phyloP scores from a whole-genome alignment of 1,140 invertebrate species.

The Littorina saxatilis region DNA sequence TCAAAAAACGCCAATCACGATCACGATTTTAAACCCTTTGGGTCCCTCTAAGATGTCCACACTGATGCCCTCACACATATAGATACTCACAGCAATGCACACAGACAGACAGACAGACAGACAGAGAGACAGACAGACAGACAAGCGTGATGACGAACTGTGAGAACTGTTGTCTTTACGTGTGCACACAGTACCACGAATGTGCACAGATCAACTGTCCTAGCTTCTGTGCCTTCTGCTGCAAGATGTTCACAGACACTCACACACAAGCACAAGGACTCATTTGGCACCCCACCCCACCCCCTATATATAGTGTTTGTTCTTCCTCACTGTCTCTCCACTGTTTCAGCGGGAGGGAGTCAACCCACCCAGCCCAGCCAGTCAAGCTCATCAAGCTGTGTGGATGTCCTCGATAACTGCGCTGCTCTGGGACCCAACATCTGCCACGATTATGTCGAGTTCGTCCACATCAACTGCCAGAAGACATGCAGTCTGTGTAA shows the following conservation, averaged over 20 bases:
- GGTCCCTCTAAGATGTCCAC: no score
- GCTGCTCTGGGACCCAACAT: conserved; percentile 42
- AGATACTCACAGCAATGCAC: background rate
- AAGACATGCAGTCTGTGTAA: conserved; percentile 55
- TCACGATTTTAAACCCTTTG: no score
- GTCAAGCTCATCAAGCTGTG: no score
- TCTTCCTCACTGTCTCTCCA: background rate
- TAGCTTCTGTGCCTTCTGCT: conserved; percentile 48
- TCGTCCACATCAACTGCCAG: conserved; percentile 53
- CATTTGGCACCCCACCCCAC: conserved; percentile 47
- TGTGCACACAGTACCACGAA: conserved; percentile 34
- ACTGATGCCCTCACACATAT: no score
- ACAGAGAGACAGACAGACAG: background rate
- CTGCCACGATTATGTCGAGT: conserved; percentile 51
- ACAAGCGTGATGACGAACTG: conserved; percentile 44
- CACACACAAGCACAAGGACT: conserved; percentile 41
- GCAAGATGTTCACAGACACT: conserved; percentile 12
- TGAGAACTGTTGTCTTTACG: conserved; percentile 40
- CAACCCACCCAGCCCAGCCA: background rate
- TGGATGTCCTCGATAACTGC: conserved; percentile 52
- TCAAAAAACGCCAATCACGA: no score
- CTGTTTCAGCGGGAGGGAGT: conserved; percentile 7
- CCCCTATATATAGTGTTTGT: conserved; percentile 25
- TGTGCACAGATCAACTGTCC: conserved; percentile 43
- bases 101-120: background rate